Conservation (phyloP, 2,113 vertebrate species). For the Scopus umbretta region DNA sequence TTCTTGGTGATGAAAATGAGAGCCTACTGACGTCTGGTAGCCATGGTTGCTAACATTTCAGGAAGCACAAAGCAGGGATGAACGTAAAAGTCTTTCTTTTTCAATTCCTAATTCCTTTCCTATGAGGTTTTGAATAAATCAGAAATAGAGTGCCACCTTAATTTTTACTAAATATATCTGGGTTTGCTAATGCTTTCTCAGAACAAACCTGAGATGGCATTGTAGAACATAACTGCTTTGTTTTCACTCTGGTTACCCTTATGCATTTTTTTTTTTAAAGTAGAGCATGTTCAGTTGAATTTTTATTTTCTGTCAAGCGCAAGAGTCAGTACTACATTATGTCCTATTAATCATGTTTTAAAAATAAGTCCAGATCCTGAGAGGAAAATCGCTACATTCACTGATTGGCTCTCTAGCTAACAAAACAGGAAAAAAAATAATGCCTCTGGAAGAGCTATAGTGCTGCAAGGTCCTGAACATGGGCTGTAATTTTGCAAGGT, state of each 20-base stretch:
- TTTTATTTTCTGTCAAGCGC: slow-evolving; percentile 19
- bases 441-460: not conserved
- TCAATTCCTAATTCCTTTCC: not conserved
- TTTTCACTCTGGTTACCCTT: slow-evolving; percentile 12
- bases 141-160: not conserved
- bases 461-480: not conserved
- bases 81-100: not conserved
- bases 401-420: not conserved
- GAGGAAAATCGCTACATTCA: not conserved
- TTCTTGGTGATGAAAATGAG: slow-evolving; percentile 3
- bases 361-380: not conserved
- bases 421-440: not conserved
- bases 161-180: slow-evolving; percentile 15
- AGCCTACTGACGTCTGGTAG: slow-evolving; percentile 24
- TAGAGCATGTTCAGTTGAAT: not conserved
- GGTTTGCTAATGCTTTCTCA: not conserved
- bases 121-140: not conserved
- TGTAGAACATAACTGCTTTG: not conserved
- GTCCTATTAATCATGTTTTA: not conserved
- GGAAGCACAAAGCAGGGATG: not conserved
- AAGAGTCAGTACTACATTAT: not conserved
- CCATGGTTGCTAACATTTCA: slow-evolving; percentile 17
- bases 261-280: slow-evolving; percentile 16
- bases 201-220: not conserved
- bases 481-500: not conserved